These are phyloP conservation scores for Sorex araneus DNA, from an alignment of 2,113 vertebrate genomes.

Conservation along the genomic window DNA sequence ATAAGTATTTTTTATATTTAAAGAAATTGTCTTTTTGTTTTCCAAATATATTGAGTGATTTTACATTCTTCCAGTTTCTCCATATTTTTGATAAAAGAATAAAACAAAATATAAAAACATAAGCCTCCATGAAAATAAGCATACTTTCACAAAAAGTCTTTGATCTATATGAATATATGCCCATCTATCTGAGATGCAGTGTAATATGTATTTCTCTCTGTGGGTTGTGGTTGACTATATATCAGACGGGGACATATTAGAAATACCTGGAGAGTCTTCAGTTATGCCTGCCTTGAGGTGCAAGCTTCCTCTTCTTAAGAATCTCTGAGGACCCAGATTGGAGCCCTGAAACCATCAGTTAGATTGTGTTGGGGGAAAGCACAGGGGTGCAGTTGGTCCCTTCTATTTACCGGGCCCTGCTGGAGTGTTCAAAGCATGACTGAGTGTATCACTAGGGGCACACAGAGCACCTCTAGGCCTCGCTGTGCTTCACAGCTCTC, in stretches of 20 bases:
- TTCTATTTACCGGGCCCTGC: not conserved
- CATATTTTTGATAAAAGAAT: slow-evolving; percentile 25
- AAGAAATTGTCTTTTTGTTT: slow-evolving; percentile 12
- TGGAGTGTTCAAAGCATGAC: not conserved
- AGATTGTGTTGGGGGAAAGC: not conserved
- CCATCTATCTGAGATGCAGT: not conserved
- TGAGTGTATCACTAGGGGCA: not conserved
- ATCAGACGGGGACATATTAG: not conserved
- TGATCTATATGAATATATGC: not conserved
- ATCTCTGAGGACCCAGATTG: not conserved
- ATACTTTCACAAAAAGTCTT: not conserved
- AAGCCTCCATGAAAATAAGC: not conserved
- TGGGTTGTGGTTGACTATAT: not conserved
- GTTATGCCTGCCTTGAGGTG: not conserved
- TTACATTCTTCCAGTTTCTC: not conserved
- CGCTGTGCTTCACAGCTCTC: not conserved
- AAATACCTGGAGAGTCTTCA: not conserved
- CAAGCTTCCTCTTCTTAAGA: not conserved
- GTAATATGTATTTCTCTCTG: not conserved
- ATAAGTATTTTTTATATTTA: not conserved
- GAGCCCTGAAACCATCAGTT: not conserved
- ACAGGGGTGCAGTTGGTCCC: too few relatives aligned
- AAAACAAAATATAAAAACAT: slow-evolving; percentile 3
- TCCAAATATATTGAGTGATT: not conserved
- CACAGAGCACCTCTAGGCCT: not conserved